Evolutionary conservation across 2,113 vertebrate genomes (phyloP), one percentile per base, ranked within the genome.

Genomic region (Oplegnathus fasciatus): DNA sequence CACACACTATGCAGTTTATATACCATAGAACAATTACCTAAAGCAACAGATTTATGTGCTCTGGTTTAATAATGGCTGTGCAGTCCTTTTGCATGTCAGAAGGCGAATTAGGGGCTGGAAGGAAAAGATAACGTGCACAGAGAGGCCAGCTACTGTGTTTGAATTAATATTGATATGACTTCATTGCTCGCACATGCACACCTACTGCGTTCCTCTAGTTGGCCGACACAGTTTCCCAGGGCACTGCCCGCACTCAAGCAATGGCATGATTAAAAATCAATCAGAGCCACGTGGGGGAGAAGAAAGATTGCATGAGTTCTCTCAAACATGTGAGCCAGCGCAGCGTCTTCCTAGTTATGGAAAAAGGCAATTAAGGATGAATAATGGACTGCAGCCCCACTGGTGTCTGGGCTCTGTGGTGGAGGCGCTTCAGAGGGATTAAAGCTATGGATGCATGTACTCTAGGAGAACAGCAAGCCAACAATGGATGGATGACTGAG

Each of bases 361-460:
- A 86, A 92, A 88, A 89, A 91, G 86, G 77, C 89, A 92, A 91
- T 94, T 94, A 92, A 85, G 75, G 58, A 87, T 87, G 90, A 93
- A 90, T 89, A 92, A 94, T 89, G 78, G 86, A 90, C 84, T 78
- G 42, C 62, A 75, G 85, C 66, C 72, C 72, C 28, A 70, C 40
- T 68, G 67, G 65, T 81, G 76, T 57, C 46, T 80, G 87, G 91
- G 89, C 95, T 95, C 78, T 93, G 54, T 69, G 24, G 55, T 62
- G n/a, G 77, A 83, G 78, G 58, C 20, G 44, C 65, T 76, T 73
- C 46, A 82, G 81, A 70, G 66, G 28, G 80, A 86, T 86, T 65
- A 93, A 86, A 89, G 81, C 69, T 79, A 34, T 74, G 68, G 75
- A 78, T 75, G 42, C 44, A 71, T 69, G 71, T 80, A 18, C 37